A percentile compares a stretch with the other conserved stretches of the same genome.
These are phyloP conservation scores for Palythoa heliodiscus DNA, from an alignment of 92 coral and sea anemone genomes.

Conservation along the genomic window DNA sequence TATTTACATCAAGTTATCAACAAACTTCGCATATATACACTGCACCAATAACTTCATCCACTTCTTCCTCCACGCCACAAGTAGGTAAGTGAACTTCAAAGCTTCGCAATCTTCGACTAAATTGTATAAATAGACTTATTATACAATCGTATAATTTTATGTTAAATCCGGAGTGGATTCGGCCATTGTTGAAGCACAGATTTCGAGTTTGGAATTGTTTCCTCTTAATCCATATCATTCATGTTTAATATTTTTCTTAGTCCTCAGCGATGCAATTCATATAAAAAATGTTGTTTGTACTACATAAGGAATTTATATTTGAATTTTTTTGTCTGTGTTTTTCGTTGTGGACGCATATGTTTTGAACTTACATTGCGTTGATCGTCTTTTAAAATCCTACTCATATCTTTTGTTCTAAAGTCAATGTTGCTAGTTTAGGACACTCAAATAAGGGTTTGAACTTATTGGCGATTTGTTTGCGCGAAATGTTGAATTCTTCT, in stretches of 20 bases:
- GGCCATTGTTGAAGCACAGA: not conserved
- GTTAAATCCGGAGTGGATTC: not conserved
- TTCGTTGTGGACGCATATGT: not conserved
- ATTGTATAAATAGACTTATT: not conserved
- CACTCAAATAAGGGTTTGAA: not conserved
- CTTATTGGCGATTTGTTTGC: not conserved
- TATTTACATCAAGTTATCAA: constrained; percentile 42
- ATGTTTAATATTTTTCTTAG: not conserved
- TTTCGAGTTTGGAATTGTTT: not conserved
- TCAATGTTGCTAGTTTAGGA: not conserved
- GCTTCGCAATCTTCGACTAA: not conserved
- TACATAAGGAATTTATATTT: not conserved
- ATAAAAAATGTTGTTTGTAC: not conserved
- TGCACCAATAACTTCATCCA: constrained; percentile 32
- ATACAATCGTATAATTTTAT: not conserved
- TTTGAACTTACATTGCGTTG: not conserved
- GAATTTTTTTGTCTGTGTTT: not conserved
- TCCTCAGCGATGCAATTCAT: not conserved
- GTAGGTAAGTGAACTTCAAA: constrained; percentile 26
- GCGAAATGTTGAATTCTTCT: not conserved
- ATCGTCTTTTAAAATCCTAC: not conserved
- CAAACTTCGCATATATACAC: constrained; percentile 21
- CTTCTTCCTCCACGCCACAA: constrained; percentile 36
- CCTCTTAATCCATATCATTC: not conserved
- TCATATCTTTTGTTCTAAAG: not conserved